Base-by-base conservation (phyloP, 2,113 vertebrate species). In the Labeo catla region DNA sequence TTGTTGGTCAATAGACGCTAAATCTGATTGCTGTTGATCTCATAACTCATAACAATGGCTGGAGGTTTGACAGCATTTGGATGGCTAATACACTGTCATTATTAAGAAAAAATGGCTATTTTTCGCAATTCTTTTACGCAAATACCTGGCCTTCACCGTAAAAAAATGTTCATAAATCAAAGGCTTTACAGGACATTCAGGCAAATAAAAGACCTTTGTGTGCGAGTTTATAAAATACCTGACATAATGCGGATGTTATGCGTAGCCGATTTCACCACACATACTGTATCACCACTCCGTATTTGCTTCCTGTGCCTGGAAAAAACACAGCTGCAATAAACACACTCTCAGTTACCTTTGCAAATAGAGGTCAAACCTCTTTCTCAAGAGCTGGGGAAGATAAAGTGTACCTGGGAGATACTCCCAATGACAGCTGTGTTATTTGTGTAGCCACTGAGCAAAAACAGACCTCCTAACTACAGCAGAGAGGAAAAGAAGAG, bases 391-490 rank as follows among this genome's bases (percentile, higher is more conserved):
- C 84, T 84, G 65, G 76, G 50, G 84, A 81, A 88, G 89, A 86
- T 85, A 81, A 76, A 87, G 87, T 86, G 76, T 87, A 87, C 89
- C 87, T 90, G 86, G 78, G 84, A 89, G 84, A 86, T 83, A 84
- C 84, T 87, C 80, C 49, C 76, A 66, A 34, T 87, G 88, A 91
- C 87, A 89, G 88, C 87, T 86, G 84, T 85, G 87, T 88, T 89
- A 90, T 90, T 89, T 89, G 89, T 90, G 87, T 76, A 84, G 68
- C 79, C 86, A 84, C 61, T 89, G 89, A 91, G 86, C 63, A 90
- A 91, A 84, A 87, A 84, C 89, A 91, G 91, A 90, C 77, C 91
- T 85, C 50, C 85, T 74, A 77, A 85, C 77, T 77, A 79, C 72
- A 85, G 57, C 74, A 39, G 81, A 80, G 76, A 81, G 78, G 77